Evolutionary conservation across 2,888 invertebrate genomes (phyloP).

Genomic region (Isotomurus palustris): DNA sequence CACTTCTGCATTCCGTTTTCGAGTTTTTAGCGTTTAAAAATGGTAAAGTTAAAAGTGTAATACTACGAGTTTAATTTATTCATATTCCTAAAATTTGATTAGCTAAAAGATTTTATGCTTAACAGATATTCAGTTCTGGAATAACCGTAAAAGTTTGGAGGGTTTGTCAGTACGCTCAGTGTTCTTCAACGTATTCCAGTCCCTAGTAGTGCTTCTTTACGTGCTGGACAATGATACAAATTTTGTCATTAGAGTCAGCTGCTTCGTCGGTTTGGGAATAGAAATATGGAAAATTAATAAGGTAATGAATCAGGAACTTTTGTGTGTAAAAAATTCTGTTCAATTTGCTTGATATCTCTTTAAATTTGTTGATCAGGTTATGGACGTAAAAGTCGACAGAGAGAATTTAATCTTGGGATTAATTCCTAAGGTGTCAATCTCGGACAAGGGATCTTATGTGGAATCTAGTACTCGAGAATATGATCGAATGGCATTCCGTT

Average conservation of each 20-base stretch:
- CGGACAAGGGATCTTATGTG: conserved; percentile 95
- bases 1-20: conserved; percentile 93
- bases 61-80: too few species aligned
- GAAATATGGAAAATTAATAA: conserved; percentile 99
- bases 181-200: conserved; percentile 97
- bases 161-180: conserved; percentile 96
- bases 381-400: conserved; percentile 74
- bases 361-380: conserved; percentile 53
- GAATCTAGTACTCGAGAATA: conserved; percentile 89
- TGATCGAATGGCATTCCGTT: conserved; percentile 92
- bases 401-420: conserved; percentile 70
- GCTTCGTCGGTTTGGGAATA: conserved; percentile 89
- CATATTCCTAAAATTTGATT: background rate
- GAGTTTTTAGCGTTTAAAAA: conserved; percentile 99
- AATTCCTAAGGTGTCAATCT: conserved; percentile 73
- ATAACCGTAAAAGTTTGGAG: conserved; percentile 82
- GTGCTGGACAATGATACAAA: conserved; percentile 99
- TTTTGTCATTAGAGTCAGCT: conserved; percentile 87
- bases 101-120: background rate
- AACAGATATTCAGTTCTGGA: conserved; percentile 97
- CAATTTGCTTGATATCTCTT: background rate
- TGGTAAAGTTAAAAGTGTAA: conserved; percentile 54
- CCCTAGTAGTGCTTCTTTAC: conserved; percentile 88
- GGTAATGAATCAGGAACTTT: conserved; percentile 52
- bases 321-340: background rate